Evolutionary conservation across 2,113 vertebrate genomes (phyloP), one percentile per base, ranked within the genome.

Genomic region (Pristiophorus japonicus): DNA sequence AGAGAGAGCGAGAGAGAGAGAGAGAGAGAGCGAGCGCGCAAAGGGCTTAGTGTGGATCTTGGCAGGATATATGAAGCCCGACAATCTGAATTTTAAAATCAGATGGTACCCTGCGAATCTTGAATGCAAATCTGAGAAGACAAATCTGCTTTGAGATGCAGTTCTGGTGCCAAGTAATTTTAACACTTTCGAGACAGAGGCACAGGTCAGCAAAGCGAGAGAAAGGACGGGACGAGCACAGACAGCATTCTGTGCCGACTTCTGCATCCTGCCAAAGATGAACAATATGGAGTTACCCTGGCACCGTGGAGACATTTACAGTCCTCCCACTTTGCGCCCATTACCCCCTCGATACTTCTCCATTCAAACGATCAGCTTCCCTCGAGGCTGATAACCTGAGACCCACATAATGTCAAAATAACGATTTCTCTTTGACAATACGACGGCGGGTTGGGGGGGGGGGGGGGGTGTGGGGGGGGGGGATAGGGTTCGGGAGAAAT

Each of bases 71-170:
- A 0, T 20, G 18, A 63, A 92, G n/a, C 59, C 88, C 62, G 62
- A 63, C 88, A 92, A 92, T 92, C 34, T 92, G 96, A 97, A 97
- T 97, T 97, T 96, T 96, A 97, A 97, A 97, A 97, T 96, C 92
- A 97, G 97, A 96, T 96, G 96, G 96, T 96, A 96, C 96, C 96
- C 96, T 97, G 96, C 97, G 96, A 97, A 97, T 98, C 97, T 98
- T 98, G 97, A 98, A 98, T 98, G 97, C 97, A 97, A 98, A 98
- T n/a, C n/a, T n/a, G 97, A 92, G 34, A 92, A 96, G 98, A 98
- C 97, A 97, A 97, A 97, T 97, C 97, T 97, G 97, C 97, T 97
- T 97, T 97, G 97, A 97, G 97, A 98, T 96, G 95, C 97, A 96
- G 96, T 96, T 96, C 75, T 4, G 0, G 96, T 97, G 97, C 97